These are phyloP conservation scores for Acleris cristana DNA, from an alignment of 2,888 invertebrate species.

Conservation along the genomic window DNA sequence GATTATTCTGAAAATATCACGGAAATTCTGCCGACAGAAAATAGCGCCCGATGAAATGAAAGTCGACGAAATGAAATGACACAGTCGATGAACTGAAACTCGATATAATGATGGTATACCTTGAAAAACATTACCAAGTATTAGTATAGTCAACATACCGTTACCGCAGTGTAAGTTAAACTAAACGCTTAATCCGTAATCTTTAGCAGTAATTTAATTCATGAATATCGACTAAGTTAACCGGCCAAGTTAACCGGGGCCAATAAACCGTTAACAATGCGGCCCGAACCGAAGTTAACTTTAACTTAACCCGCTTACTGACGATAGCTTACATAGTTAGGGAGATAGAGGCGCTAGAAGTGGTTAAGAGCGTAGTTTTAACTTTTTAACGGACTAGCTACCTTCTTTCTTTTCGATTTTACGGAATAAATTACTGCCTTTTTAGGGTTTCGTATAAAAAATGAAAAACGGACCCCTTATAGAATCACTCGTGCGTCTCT, in stretches of 20 bases:
- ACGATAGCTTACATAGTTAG: conserved; percentile 48
- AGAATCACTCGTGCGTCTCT: too few species aligned
- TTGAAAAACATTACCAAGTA: too few species aligned
- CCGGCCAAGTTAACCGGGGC: conserved; percentile 44
- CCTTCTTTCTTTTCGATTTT: too few species aligned
- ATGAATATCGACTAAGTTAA: conserved; percentile 40
- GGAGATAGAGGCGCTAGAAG: conserved; percentile 40
- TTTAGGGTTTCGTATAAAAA: too few species aligned
- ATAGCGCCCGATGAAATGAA: too few species aligned
- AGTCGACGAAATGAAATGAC: too few species aligned
- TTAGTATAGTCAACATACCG: neutral
- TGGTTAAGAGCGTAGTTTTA: neutral
- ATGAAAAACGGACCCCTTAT: too few species aligned
- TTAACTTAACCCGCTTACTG: conserved; percentile 51
- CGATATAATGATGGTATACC: too few species aligned
- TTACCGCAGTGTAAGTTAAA: neutral
- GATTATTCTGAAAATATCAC: too few species aligned
- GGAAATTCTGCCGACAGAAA: too few species aligned
- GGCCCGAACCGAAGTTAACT: conserved; percentile 49
- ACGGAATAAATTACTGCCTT: too few species aligned
- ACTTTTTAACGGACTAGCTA: neutral
- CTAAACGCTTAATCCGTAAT: conserved; percentile 4
- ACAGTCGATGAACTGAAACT: too few species aligned
- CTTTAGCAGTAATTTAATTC: conserved; percentile 22
- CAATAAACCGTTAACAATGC: conserved; percentile 57